phyloP scores from a whole-genome alignment of 2,888 invertebrate genomes.

The Lasioglossum oenotherae region DNA sequence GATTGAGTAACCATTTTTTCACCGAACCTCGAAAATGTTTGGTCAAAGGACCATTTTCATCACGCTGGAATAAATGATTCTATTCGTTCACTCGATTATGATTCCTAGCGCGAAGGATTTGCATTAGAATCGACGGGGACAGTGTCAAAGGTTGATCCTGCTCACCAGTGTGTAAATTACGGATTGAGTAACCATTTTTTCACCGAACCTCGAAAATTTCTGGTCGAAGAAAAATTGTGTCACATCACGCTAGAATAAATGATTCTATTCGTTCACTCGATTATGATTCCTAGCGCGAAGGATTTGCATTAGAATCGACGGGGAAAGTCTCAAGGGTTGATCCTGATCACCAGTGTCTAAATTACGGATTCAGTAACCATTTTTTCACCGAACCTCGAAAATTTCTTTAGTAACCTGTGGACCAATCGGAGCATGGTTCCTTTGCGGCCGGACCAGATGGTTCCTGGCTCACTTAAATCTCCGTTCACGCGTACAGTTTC shows the following conservation, averaged over 20 bases:
- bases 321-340: background rate
- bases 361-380: conserved; percentile 38
- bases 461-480: conserved; percentile 43
- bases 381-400: conserved; percentile 37
- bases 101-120: background rate
- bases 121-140: too few species aligned
- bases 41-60: too few species aligned
- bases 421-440: conserved; percentile 61
- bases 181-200: too few species aligned
- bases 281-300: too few species aligned
- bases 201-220: too few species aligned
- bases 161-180: too few species aligned
- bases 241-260: background rate
- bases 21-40: background rate
- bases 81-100: too few species aligned
- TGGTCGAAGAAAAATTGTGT: background rate
- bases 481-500: conserved; percentile 62
- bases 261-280: too few species aligned
- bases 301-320: background rate
- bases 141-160: too few species aligned
- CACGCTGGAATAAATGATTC: too few species aligned
- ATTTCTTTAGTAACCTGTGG: conserved; percentile 9
- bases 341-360: conserved; percentile 15
- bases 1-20: conserved; percentile 40
- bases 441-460: conserved; percentile 61